Conservation (phyloP, 2,797 vertebrate genomes). For the Melanotaenia parkinsoni region DNA sequence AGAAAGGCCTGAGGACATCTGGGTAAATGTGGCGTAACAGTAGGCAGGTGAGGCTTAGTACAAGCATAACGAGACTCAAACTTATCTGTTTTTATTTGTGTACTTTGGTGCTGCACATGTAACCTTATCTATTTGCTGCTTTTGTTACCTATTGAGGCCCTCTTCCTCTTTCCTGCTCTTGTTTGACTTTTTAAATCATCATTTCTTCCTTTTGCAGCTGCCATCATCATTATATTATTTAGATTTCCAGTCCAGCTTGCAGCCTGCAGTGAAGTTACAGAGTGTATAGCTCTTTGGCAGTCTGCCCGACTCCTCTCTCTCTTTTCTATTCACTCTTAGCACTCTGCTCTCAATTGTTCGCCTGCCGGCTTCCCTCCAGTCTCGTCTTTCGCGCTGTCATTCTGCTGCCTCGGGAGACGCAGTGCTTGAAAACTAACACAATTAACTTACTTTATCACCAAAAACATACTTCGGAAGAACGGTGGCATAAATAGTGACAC, state of each 20-base stretch:
- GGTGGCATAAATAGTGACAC: constrained; percentile 17
- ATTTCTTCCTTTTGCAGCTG: not conserved
- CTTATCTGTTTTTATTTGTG: too few species aligned
- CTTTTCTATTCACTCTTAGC: not conserved
- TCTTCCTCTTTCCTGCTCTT: not conserved
- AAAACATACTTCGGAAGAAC: constrained; percentile 16
- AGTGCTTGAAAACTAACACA: constrained; percentile 21
- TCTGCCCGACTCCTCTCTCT: constrained; percentile 1
- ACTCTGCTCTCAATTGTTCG: constrained; percentile 16
- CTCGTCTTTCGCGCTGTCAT: constrained; percentile 1
- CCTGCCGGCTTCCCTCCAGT: not conserved
- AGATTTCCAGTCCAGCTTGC: not conserved
- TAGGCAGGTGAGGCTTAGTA: not conserved
- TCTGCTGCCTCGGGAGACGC: not conserved
- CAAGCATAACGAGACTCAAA: not conserved
- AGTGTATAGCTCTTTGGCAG: constrained; percentile 1
- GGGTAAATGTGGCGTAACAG: not conserved
- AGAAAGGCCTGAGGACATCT: not conserved
- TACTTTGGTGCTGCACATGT: not conserved
- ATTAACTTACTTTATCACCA: constrained; percentile 28
- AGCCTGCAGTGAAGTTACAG: not conserved
- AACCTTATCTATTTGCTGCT: not conserved
- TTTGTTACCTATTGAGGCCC: not conserved
- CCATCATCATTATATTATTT: not conserved
- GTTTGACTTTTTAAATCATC: not conserved